Evolutionary conservation across 2,113 vertebrate genomes (phyloP).

Genomic region (Notothenia rossii): DNA sequence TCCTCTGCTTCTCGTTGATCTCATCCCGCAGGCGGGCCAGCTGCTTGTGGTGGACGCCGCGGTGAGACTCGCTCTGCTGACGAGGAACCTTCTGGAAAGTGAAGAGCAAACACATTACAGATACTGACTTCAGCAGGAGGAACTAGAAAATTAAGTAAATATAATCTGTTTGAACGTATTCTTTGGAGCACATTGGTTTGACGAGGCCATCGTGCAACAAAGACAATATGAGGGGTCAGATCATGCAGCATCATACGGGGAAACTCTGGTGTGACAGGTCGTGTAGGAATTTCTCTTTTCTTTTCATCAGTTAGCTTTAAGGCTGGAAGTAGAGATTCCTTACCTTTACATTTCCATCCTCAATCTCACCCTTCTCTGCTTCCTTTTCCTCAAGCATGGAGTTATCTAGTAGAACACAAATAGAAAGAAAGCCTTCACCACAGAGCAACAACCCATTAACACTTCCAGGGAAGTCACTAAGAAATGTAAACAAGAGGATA

Average conservation of each 20-base stretch:
- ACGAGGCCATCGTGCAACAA: background rate
- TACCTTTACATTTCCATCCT: slow-evolving; percentile 80
- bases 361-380: slow-evolving; percentile 80
- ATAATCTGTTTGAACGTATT: background rate
- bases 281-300: background rate
- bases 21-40: slow-evolving; percentile 91
- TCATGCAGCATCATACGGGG: background rate
- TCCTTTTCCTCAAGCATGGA: slow-evolving; percentile 75
- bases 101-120: background rate
- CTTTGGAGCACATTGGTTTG: background rate
- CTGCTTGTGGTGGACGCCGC: slow-evolving; percentile 90
- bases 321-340: background rate
- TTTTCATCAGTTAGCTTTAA: background rate
- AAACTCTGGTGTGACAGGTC: background rate
- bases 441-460: background rate
- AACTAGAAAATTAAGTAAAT: background rate
- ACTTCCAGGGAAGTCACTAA: background rate
- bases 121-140: background rate
- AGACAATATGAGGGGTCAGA: background rate
- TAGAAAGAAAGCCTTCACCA: background rate
- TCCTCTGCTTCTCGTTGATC: slow-evolving; percentile 94
- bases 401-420: slow-evolving; percentile 64
- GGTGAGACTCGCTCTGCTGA: slow-evolving; percentile 86
- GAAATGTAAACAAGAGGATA: background rate
- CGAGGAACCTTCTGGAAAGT: slow-evolving; percentile 82